Conservation (phyloP, 2,888 invertebrate species). For the Lasioglossum morio region DNA sequence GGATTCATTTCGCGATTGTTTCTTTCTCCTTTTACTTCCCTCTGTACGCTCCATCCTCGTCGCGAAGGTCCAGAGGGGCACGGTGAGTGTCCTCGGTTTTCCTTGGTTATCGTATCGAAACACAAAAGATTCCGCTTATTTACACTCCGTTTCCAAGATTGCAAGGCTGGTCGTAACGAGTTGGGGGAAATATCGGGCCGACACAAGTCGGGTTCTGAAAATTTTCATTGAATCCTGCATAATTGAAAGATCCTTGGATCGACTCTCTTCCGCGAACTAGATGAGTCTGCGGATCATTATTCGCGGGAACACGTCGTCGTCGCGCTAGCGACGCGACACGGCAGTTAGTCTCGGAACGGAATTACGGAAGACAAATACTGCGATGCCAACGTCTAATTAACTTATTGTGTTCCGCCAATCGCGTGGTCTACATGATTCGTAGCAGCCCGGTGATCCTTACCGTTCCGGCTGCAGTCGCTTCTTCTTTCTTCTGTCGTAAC, state of each 20-base stretch:
- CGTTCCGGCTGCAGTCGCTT: not conserved
- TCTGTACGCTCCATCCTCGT: not conserved
- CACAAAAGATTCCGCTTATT: too few relatives aligned
- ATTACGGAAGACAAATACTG: constrained; percentile 11
- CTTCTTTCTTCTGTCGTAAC: not conserved
- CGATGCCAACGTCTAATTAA: constrained; percentile 7
- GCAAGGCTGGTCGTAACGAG: too few relatives aligned
- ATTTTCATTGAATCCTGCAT: not conserved
- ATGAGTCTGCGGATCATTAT: not conserved
- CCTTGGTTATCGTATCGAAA: not conserved
- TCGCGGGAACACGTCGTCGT: not conserved
- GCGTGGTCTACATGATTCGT: not conserved
- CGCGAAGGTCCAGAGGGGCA: not conserved
- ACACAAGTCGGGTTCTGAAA: too few relatives aligned
- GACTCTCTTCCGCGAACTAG: not conserved
- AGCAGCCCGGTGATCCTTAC: not conserved
- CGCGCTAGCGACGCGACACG: not conserved
- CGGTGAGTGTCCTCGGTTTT: not conserved
- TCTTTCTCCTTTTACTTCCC: not conserved
- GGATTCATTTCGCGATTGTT: not conserved
- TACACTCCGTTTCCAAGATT: too few relatives aligned
- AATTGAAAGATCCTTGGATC: constrained; percentile 1
- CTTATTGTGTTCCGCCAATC: not conserved
- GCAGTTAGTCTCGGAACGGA: not conserved
- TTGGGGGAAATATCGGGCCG: too few relatives aligned